phyloP scores from a whole-genome alignment of 2,888 invertebrate genomes.

The Stegana nigrithorax region DNA sequence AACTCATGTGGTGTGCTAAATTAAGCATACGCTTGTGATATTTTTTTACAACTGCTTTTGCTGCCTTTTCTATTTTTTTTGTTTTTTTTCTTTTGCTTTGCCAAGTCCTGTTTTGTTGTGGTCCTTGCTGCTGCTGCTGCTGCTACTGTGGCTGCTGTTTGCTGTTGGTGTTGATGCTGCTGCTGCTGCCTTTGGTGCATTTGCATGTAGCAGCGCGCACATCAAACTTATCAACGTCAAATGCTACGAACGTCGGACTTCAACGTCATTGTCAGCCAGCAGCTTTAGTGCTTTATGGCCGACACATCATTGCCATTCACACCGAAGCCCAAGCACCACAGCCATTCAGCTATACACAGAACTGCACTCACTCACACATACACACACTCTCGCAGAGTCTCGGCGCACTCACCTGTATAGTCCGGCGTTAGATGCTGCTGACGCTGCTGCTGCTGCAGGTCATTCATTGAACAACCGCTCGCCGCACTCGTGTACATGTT shows the following conservation, averaged over 20 bases:
- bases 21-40: no score
- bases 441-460: conserved; percentile 68
- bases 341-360: conserved; percentile 14
- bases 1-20: conserved; percentile 56
- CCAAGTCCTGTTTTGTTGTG: neutral
- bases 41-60: no score
- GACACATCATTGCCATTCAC: conserved; percentile 38
- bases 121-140: conserved; percentile 10
- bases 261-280: conserved; percentile 10
- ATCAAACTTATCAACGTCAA: conserved; percentile 57
- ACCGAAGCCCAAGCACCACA: conserved; percentile 29
- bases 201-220: conserved; percentile 49
- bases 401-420: conserved; percentile 68
- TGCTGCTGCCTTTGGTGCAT: conserved; percentile 38
- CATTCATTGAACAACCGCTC: conserved; percentile 69
- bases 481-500: conserved; percentile 70
- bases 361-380: no score
- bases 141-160: conserved; percentile 51
- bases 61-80: conserved; percentile 39
- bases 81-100: conserved; percentile 15
- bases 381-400: no score
- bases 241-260: conserved; percentile 30
- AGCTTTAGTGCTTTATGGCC: conserved; percentile 20
- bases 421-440: conserved; percentile 71
- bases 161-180: conserved; percentile 21